Evolutionary conservation across 1,140 invertebrate genomes (phyloP).

Genomic region (Geopemphigus sp.): DNA sequence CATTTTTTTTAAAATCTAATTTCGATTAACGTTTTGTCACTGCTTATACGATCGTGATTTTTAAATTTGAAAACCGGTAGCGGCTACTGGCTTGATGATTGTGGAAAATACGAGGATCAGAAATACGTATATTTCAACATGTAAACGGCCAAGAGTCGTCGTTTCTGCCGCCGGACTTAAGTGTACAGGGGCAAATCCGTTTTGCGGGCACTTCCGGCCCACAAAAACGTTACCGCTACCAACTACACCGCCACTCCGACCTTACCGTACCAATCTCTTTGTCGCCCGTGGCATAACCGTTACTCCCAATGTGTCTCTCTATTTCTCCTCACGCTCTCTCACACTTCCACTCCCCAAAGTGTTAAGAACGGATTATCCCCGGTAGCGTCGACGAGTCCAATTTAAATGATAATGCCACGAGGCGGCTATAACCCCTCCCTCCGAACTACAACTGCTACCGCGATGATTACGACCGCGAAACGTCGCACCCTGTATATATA

Average conservation of each 20-base stretch:
- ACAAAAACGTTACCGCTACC: slow-evolving; percentile 8
- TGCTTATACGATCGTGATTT: too few species aligned
- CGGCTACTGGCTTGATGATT: too few species aligned
- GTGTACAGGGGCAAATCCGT: background rate
- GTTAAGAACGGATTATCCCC: slow-evolving; percentile 37
- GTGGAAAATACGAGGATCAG: too few species aligned
- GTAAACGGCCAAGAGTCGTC: background rate
- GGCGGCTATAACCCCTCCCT: background rate
- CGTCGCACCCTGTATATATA: background rate
- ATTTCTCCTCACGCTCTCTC: background rate
- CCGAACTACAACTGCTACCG: background rate
- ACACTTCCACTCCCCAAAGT: background rate
- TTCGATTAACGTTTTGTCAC: too few species aligned
- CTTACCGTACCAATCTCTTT: background rate
- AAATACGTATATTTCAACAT: background rate
- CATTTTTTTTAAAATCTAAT: too few species aligned
- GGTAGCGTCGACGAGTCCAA: background rate
- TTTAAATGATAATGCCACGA: slow-evolving; percentile 39
- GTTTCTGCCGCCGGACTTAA: background rate
- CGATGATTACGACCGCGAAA: background rate
- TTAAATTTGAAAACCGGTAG: too few species aligned
- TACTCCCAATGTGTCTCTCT: background rate
- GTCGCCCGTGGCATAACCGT: background rate
- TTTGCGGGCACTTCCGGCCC: slow-evolving; percentile 11
- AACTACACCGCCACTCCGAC: background rate